Conservation (phyloP, 2,888 invertebrate genomes). For the Branchellion lobata region DNA sequence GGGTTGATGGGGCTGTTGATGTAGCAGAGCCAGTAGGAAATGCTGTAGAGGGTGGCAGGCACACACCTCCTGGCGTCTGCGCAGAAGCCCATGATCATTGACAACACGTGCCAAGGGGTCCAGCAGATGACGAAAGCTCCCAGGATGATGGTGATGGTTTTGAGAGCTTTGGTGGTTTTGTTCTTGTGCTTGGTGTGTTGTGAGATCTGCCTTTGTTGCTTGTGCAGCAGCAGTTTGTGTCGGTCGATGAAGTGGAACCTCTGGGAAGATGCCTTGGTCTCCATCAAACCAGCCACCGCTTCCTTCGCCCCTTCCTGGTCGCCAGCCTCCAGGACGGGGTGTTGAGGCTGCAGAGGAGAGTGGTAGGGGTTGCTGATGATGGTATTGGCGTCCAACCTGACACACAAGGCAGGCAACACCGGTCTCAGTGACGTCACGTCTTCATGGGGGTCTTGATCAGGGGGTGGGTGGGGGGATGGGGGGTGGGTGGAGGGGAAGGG, state of each 20-base stretch:
- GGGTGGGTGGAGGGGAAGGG: no score
- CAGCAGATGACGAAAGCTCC: constrained; percentile 96
- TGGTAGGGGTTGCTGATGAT: constrained; percentile 21
- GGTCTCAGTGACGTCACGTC: background rate
- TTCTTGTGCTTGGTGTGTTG: constrained; percentile 74
- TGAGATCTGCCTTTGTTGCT: constrained; percentile 8
- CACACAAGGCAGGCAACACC: background rate
- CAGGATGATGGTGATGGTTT: constrained; percentile 96
- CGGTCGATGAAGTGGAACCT: background rate
- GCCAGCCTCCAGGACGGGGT: background rate
- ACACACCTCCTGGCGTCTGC: constrained; percentile 60
- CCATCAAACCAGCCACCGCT: background rate
- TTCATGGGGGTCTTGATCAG: background rate
- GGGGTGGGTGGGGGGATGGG: no score
- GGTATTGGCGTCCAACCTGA: constrained; percentile 11
- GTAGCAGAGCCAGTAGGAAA: constrained; percentile 76
- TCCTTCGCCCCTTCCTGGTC: background rate
- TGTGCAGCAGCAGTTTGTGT: constrained; percentile 3
- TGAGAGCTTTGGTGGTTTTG: constrained; percentile 92
- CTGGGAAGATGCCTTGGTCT: background rate
- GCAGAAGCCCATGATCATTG: constrained; percentile 93
- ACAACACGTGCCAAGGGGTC: constrained; percentile 97
- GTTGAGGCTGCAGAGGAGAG: background rate
- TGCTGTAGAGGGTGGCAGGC: constrained; percentile 57
- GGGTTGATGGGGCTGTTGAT: constrained; percentile 80